Base-by-base conservation (phyloP, 2,797 vertebrate species). In the Yasuhikotakia modesta region DNA sequence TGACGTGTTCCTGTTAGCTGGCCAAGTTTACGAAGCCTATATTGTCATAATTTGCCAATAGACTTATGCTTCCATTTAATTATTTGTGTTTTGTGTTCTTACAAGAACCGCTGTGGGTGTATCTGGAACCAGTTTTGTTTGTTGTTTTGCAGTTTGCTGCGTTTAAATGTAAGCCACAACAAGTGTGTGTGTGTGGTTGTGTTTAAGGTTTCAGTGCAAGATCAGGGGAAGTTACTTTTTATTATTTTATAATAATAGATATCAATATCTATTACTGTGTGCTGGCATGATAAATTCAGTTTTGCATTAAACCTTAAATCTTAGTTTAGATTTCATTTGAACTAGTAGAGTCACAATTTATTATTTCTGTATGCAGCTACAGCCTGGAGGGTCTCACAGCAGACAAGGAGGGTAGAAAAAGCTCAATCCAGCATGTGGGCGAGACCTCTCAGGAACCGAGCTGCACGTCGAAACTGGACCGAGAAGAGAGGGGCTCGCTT, bases 381-480 rank as follows among this genome's bases (percentile, higher is more conserved):
- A 98, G 96, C 86, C 88, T 98, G 6, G 96, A 98, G 87, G 95
- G 95, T 74, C 92, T 98, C 72, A 86, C 91, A 30, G 92, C 91
- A 61, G 92, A 89, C 46, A 73, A 74, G 50, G 88, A 78, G 2
- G 85, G 81, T 3, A 88, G 73, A 67, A 91, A 83, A 74, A 88
- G 88, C 24, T 45, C 88, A 0, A 83, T 87, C 68, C 80, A 91
- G 64, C 70, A 86, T 1, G 88, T 91, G 66, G 74, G 85, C 0
- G 73, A 78, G 57, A 82, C 91, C 24, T 79, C 86, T 24, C 89
- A 86, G 71, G 92, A 92, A 5, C 87, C 89, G 7, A 85, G 85
- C 13, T 87, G 82, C 19, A 85, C 79, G n/a, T 82, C 87, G 0
- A 88, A 88, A 1, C 46, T 86, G 78, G 92, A 87, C n/a, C 90